Evolutionary conservation across 1,140 invertebrate genomes (phyloP), one percentile per base, ranked within the genome.

Genomic region (Ceratoteleas bidentatus): DNA sequence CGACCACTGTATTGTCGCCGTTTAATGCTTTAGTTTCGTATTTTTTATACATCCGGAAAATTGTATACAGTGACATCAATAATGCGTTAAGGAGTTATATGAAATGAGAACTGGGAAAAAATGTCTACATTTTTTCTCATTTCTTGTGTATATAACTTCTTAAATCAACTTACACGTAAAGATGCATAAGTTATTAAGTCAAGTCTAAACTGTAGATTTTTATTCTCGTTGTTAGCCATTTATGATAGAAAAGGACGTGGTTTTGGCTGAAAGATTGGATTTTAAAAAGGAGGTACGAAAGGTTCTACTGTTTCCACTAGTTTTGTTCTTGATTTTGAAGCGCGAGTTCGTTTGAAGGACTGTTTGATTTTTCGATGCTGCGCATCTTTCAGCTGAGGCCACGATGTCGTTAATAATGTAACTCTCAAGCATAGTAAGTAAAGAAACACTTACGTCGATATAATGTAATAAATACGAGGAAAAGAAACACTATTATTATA

Each of bases 391-490:
- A n/a, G n/a, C n/a, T n/a, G n/a, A n/a, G n/a, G n/a, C n/a, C n/a
- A n/a, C n/a, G n/a, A n/a, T n/a, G n/a, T n/a, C n/a, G n/a, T n/a
- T n/a, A n/a, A 84, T 85, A 81, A 85, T 69, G 84, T 84, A 84
- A 85, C 65, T 81, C 70, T 87, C 79, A 85, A 69, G 65, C 66
- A 79, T n/a, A n/a, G n/a, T 87, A 87, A 86, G 75, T 60, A 80
- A 74, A 86, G 81, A 60, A 78, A 87, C 83, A 89, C 81, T 86
- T 87, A 88, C 84, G 89, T 86, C 79, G 78, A 87, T 88, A 87
- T 84, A 84, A 88, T 87, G 84, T 78, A 83, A 83, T 32, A 75
- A 83, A 78, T 75, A 75, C 32, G 54, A 81, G 40, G n/a, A n/a
- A 53, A 70, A 72, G 62, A 73, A 79, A 10, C 36, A 70, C 66